Base-by-base conservation (phyloP, 2,888 invertebrate genomes). In the Myopa testacea region DNA sequence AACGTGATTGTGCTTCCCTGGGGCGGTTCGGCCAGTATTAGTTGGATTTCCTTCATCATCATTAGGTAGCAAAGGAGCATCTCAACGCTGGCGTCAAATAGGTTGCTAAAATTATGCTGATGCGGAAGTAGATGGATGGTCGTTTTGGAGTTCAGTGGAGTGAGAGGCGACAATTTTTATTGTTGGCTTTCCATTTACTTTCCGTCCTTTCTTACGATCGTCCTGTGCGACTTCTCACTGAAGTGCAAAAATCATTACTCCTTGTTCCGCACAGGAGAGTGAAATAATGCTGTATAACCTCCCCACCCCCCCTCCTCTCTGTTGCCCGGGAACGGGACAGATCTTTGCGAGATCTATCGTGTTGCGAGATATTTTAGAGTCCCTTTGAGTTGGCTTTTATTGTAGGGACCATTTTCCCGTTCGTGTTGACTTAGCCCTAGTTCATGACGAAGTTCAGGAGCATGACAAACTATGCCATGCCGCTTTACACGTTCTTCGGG, bases 331-430 rank as follows among this genome's bases (percentile, higher is more conserved):
- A 40, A 58, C 63, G 45, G 60, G 77, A 45, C 45, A 37, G 67
- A 70, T 37, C 69, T 78, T 67, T 75, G n/a, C n/a, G n/a, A n/a
- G n/a, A n/a, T n/a, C n/a, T 77, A 77, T 67, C 69, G 83, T 81
- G 83, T 83, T 84, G 82, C 81, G 81, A 83, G 87, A 86, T 86
- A 87, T 87, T 85, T 83, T 86, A 87, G 87, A 83, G 79, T 75
- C 78, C 77, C 75, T 52, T 65, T 80, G 75, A 14, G 50, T 14
- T 1, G 14, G 8, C 50, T 26, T 26, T 26, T 26, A 26, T 26
- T 26, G 26, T 26, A 26, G 26, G 26, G 26, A 26, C 26, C 26
- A 26, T 26, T 26, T 26, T 1, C 26, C 1, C 26, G n/a, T 26
- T 26, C 26, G 26, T 26, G 26, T 26, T 26, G 2, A 26, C 26